Base-by-base conservation (phyloP, 23 tunicate species). In the Styela plicata region DNA sequence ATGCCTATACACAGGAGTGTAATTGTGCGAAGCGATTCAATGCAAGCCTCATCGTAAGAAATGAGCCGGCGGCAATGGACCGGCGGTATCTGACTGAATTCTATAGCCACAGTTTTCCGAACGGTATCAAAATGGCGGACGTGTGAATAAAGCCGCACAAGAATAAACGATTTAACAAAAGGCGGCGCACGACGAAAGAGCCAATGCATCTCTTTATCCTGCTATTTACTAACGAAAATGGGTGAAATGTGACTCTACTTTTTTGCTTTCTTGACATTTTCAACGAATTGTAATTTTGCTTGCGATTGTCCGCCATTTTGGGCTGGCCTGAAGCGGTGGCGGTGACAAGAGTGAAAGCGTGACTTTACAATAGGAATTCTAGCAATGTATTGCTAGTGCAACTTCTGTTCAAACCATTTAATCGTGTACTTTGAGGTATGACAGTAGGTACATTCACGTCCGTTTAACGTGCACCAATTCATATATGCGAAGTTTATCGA, bases 11-110 rank as follows among this genome's bases (percentile, higher is more conserved):
- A 76, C 0, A 36, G 64, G 2, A 76, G 81, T 44, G 81, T 76
- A 5, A 76, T 76, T 0, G 81, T 76, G 66, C 1, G 66, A 53
- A 76, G 81, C 53, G 64, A 53, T 53, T 76, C 81, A 44, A 57
- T 53, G 53, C 78, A 32, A 73, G 25, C 25, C 18, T 73, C 78
- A 32, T 73, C 44, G 37, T 27, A 44, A 44, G n/a, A n/a, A 44
- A 7, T 44, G 57, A 44, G 57, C 57, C 57, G 10, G 7, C 10
- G 57, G 57, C 57, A 44, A 44, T 13, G n/a, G n/a, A n/a, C n/a
- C n/a, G n/a, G n/a, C n/a, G n/a, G n/a, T n/a, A n/a, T n/a, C n/a
- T n/a, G n/a, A n/a, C n/a, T n/a, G n/a, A n/a, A n/a, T n/a, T n/a
- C n/a, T n/a, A n/a, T n/a, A n/a, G n/a, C n/a, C n/a, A n/a, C n/a